Evolutionary conservation across 2,888 invertebrate species (phyloP).

Genomic region (Eudiplozoon nipponicum): DNA sequence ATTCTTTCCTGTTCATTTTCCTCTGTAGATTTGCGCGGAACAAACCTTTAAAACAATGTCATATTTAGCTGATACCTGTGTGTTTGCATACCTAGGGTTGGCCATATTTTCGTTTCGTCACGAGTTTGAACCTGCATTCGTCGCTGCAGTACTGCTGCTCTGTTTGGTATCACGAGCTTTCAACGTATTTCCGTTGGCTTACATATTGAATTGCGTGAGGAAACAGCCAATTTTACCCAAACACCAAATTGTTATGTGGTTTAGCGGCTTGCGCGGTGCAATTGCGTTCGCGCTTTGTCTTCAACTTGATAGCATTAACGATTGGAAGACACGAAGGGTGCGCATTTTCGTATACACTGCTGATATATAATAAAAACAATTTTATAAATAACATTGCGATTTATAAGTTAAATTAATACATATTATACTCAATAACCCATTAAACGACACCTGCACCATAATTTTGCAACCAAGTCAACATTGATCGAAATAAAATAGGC

Average conservation of each 20-base stretch:
- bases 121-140: constrained; percentile 51
- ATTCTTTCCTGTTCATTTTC: not conserved
- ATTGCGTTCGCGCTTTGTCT: constrained; percentile 84
- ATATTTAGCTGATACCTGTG: constrained; percentile 82
- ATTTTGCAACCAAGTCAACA: too few relatives aligned
- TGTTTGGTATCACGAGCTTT: constrained; percentile 67
- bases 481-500: too few relatives aligned
- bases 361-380: too few relatives aligned
- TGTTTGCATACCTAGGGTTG: constrained; percentile 78
- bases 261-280: constrained; percentile 70
- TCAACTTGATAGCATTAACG: constrained; percentile 35
- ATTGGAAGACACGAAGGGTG: not conserved
- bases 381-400: too few relatives aligned
- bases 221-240: constrained; percentile 84
- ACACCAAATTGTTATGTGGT: constrained; percentile 99
- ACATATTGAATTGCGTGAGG: constrained; percentile 65
- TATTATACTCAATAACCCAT: too few relatives aligned
- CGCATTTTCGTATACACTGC: too few relatives aligned
- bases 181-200: constrained; percentile 74
- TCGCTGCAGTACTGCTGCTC: constrained; percentile 66
- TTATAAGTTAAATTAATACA: too few relatives aligned
- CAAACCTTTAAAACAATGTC: constrained; percentile 84
- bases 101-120: constrained; percentile 75
- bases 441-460: too few relatives aligned
- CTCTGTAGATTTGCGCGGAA: constrained; percentile 37